Evolutionary conservation across 2,797 vertebrate genomes (phyloP).

Genomic region (Pitangus sulphuratus): DNA sequence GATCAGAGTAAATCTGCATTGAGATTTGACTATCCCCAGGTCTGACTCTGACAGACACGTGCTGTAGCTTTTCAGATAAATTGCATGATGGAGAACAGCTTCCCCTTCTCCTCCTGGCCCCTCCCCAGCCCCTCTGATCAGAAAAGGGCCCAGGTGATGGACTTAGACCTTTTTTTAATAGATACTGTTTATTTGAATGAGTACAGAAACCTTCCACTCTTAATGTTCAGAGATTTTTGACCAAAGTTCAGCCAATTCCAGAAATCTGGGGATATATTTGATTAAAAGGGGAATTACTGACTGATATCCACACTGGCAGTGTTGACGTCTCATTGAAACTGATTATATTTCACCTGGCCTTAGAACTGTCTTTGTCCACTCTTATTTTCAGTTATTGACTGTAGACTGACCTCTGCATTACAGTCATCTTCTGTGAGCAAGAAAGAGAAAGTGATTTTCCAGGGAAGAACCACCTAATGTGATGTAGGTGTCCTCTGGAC

Average conservation of each 20-base stretch:
- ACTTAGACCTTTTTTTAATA: background rate
- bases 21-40: background rate
- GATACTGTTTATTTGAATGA: background rate
- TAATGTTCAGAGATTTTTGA: background rate
- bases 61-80: background rate
- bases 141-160: background rate
- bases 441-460: background rate
- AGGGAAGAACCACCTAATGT: background rate
- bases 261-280: background rate
- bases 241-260: background rate
- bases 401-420: background rate
- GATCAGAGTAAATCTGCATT: background rate
- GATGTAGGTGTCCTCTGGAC: background rate
- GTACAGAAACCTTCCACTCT: background rate
- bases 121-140: background rate
- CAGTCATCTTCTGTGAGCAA: background rate
- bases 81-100: background rate
- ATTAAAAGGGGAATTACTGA: background rate
- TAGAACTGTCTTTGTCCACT: background rate
- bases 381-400: background rate
- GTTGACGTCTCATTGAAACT: background rate
- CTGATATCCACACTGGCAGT: background rate
- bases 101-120: background rate
- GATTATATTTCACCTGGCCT: background rate
- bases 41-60: background rate